Percentiles rank a stretch among this genome's conserved stretches.
These are phyloP conservation scores for Parascotia fuliginaria DNA, from an alignment of 2,888 invertebrate species.

Conservation along the genomic window DNA sequence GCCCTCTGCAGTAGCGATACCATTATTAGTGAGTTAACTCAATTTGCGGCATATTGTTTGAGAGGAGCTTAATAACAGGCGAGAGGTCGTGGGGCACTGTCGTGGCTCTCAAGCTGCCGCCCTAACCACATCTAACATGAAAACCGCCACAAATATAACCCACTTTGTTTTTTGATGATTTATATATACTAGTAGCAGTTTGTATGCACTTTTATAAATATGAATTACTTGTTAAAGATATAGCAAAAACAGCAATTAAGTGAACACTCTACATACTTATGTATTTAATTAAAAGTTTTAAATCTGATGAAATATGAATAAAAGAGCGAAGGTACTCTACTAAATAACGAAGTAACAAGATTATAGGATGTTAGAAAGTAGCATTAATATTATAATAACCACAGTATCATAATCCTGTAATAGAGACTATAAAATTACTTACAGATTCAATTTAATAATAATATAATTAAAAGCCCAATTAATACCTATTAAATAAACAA, in stretches of 20 bases:
- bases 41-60: slow-evolving; percentile 86
- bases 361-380: background rate
- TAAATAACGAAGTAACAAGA: background rate
- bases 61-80: slow-evolving; percentile 83
- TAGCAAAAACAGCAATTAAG: too few species aligned
- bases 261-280: too few species aligned
- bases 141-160: too few species aligned
- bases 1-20: slow-evolving; percentile 76
- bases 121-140: slow-evolving; percentile 41
- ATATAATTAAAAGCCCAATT: slow-evolving; percentile 50
- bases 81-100: slow-evolving; percentile 72
- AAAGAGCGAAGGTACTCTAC: too few species aligned
- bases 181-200: too few species aligned
- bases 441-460: slow-evolving; percentile 39
- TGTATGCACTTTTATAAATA: too few species aligned
- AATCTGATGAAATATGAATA: too few species aligned
- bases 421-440: slow-evolving; percentile 28
- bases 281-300: too few species aligned
- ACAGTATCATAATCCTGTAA: slow-evolving; percentile 14
- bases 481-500: slow-evolving; percentile 53
- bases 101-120: slow-evolving; percentile 68
- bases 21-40: slow-evolving; percentile 85
- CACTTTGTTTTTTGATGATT: too few species aligned
- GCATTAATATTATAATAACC: background rate
- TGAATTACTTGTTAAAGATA: too few species aligned